Conservation (phyloP, 2,888 invertebrate genomes). For the Ormyrus labotus region DNA sequence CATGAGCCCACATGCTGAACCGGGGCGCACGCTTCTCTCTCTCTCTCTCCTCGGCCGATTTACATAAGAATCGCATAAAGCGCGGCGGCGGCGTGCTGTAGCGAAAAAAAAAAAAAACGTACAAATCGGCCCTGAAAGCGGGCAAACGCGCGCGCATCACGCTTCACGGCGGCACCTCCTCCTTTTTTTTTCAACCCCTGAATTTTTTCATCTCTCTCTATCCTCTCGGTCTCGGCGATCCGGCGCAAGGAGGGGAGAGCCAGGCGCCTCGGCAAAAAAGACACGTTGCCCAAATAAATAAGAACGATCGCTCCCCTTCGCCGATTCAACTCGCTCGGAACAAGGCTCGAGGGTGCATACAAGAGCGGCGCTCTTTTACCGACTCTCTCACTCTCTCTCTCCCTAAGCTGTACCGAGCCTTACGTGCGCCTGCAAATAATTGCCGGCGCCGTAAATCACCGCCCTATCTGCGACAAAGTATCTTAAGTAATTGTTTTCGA, state of each 20-base stretch:
- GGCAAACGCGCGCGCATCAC: neutral
- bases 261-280: constrained; percentile 44
- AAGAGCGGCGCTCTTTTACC: constrained; percentile 15
- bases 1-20: neutral
- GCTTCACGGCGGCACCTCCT: neutral
- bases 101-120: constrained; percentile 15
- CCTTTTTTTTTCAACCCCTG: constrained; percentile 12
- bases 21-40: no score
- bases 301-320: constrained; percentile 37
- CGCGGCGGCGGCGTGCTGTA: neutral
- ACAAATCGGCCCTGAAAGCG: neutral
- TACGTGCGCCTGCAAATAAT: constrained; percentile 55
- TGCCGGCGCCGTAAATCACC: constrained; percentile 54
- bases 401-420: neutral
- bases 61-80: constrained; percentile 17
- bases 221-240: neutral
- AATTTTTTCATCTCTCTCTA: constrained; percentile 8
- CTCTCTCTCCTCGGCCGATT: neutral
- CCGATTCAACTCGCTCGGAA: constrained; percentile 8
- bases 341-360: constrained; percentile 18
- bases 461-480: constrained; percentile 53
- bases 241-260: neutral
- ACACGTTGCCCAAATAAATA: constrained; percentile 53
- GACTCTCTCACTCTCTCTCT: neutral
- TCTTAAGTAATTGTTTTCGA: constrained; percentile 57